Percentiles rank a stretch among this genome's conserved stretches.
Evolutionary conservation across 2,888 invertebrate genomes (phyloP).

Genomic region (Xanthia icteritia): DNA sequence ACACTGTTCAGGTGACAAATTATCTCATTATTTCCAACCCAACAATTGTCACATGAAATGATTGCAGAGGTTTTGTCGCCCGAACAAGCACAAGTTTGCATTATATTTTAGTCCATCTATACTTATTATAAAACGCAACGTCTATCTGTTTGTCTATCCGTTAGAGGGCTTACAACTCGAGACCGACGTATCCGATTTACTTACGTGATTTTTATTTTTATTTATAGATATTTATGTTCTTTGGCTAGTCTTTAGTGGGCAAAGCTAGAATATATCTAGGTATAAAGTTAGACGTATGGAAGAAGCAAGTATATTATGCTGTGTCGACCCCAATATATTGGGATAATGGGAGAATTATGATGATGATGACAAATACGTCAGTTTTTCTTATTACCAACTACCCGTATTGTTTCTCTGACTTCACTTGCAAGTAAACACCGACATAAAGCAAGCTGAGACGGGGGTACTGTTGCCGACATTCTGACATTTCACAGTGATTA

Average conservation of each 20-base stretch:
- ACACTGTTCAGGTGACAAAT: conserved; percentile 16
- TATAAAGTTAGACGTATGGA: no score
- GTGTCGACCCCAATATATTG: not conserved
- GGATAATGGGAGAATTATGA: no score
- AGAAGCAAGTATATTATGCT: no score
- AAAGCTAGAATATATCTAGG: no score
- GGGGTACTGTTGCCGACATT: not conserved
- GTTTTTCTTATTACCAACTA: no score
- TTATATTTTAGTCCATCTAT: not conserved
- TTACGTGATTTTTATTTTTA: not conserved
- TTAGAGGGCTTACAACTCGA: not conserved
- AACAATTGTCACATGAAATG: conserved; percentile 4
- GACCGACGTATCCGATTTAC: not conserved
- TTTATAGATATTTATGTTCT: no score
- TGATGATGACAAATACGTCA: no score
- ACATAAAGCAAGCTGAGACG: not conserved
- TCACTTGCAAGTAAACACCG: not conserved
- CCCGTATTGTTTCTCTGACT: not conserved
- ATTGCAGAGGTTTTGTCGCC: conserved; percentile 7
- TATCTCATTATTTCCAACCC: conserved; percentile 11
- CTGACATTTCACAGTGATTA: conserved; percentile 7
- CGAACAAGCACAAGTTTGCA: not conserved
- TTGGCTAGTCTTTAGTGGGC: no score
- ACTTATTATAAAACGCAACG: not conserved
- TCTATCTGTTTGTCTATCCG: not conserved